phyloP scores from a whole-genome alignment of 2,113 vertebrate species.

The Kobus ellipsiprymnus region DNA sequence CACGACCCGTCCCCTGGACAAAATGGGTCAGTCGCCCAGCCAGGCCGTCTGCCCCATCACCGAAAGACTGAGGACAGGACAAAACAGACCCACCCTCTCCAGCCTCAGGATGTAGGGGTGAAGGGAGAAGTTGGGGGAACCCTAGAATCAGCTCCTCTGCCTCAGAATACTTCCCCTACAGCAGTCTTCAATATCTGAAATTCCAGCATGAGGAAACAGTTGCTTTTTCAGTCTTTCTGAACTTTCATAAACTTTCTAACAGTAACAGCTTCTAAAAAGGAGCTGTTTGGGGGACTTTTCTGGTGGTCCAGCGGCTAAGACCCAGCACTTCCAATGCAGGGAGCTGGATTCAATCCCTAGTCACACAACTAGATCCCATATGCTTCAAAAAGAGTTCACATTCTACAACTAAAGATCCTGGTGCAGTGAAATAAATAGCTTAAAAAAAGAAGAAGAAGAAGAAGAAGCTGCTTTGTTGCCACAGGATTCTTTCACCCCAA shows the following conservation, averaged over 20 bases:
- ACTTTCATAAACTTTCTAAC: not conserved
- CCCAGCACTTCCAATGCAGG: not conserved
- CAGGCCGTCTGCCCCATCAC: not conserved
- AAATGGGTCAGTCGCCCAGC: not conserved
- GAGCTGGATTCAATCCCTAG: not conserved
- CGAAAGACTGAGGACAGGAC: not conserved
- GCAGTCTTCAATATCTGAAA: not conserved
- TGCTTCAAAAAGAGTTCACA: not conserved
- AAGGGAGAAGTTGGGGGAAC: not conserved
- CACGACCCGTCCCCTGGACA: not conserved
- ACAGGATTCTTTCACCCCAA: not conserved
- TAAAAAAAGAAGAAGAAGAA: not conserved
- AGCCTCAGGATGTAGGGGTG: not conserved
- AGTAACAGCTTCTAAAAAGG: slow-evolving; percentile 16
- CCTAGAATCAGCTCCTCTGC: not conserved
- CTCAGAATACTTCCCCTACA: not conserved
- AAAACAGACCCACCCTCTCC: not conserved
- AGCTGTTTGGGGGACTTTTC: not conserved
- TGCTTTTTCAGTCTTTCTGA: not conserved
- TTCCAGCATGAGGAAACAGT: not conserved
- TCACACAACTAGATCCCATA: not conserved
- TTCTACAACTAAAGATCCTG: not conserved
- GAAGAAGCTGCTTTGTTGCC: not conserved
- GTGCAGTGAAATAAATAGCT: not conserved
- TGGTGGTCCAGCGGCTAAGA: not conserved